Evolutionary conservation across 2,888 invertebrate species (phyloP).

Genomic region (Harmothoe impar): DNA sequence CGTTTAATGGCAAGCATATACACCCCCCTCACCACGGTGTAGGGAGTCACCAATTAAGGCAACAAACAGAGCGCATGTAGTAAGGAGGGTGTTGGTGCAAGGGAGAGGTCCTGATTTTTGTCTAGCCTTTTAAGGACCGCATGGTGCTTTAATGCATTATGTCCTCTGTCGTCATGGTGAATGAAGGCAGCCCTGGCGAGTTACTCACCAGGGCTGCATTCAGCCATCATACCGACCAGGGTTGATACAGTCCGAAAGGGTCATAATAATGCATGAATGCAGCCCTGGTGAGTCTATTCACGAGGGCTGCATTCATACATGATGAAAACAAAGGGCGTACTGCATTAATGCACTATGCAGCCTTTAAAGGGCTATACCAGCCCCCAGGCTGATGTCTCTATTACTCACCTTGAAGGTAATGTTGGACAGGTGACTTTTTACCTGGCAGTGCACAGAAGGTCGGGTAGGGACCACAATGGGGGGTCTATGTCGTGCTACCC

Average conservation of each 20-base stretch:
- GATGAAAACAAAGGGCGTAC: too few species aligned
- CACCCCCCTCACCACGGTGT: not conserved
- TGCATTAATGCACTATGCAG: too few species aligned
- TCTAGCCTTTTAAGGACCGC: too few species aligned
- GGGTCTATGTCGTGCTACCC: not conserved
- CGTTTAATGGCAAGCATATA: not conserved
- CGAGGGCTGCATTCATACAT: too few species aligned
- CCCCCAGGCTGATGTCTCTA: not conserved
- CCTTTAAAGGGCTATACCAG: too few species aligned
- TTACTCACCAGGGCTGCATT: too few species aligned
- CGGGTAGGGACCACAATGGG: not conserved
- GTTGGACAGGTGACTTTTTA: constrained; percentile 14
- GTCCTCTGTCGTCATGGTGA: too few species aligned
- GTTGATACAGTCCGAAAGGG: too few species aligned
- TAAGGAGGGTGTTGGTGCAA: not conserved
- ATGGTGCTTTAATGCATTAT: too few species aligned
- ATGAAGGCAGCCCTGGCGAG: not conserved
- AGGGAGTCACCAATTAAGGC: not conserved
- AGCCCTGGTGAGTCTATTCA: too few species aligned
- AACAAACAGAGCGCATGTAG: not conserved
- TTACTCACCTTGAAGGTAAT: constrained; percentile 8
- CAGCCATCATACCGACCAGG: too few species aligned
- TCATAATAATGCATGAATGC: too few species aligned
- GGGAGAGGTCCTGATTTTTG: not conserved
- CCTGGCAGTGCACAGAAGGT: not conserved